Percentiles rank a stretch among this genome's conserved stretches.
phyloP scores from a whole-genome alignment of 2,113 vertebrate species.

The Suncus etruscus region DNA sequence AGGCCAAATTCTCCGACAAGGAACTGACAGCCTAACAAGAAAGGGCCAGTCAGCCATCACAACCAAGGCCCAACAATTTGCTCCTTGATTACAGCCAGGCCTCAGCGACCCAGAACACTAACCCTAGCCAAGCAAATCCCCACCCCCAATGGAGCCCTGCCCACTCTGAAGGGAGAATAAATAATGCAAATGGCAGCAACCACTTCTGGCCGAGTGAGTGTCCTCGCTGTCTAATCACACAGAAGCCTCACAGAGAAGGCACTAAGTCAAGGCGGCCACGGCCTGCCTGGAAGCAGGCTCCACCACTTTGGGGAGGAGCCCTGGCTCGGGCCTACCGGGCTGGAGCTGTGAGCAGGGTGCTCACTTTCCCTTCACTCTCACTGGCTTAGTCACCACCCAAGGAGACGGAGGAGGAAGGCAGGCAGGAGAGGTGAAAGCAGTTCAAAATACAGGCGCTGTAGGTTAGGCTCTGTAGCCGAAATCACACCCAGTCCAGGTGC shows the following conservation, averaged over 20 bases:
- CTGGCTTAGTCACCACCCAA: conserved; percentile 77
- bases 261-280: conserved; percentile 23
- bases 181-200: conserved; percentile 10
- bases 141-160: not conserved
- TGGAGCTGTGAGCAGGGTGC: conserved; percentile 40
- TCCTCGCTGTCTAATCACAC: not conserved
- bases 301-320: conserved; percentile 57
- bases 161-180: not conserved
- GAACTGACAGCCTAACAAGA: conserved; percentile 90
- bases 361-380: conserved; percentile 72
- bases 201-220: not conserved
- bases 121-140: not conserved
- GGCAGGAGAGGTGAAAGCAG: conserved; percentile 12
- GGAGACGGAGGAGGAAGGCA: conserved; percentile 55
- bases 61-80: conserved; percentile 9
- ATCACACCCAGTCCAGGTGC: conserved; percentile 33
- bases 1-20: conserved; percentile 92
- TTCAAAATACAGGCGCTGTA: not conserved
- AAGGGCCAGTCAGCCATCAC: not conserved
- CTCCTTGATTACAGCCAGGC: not conserved
- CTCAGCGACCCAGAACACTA: not conserved
- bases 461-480: not conserved
- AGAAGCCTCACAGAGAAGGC: not conserved
- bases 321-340: conserved; percentile 60
- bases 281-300: conserved; percentile 62